phyloP scores from a whole-genome alignment of 2,888 invertebrate species.

The Urechis unicinctus region DNA sequence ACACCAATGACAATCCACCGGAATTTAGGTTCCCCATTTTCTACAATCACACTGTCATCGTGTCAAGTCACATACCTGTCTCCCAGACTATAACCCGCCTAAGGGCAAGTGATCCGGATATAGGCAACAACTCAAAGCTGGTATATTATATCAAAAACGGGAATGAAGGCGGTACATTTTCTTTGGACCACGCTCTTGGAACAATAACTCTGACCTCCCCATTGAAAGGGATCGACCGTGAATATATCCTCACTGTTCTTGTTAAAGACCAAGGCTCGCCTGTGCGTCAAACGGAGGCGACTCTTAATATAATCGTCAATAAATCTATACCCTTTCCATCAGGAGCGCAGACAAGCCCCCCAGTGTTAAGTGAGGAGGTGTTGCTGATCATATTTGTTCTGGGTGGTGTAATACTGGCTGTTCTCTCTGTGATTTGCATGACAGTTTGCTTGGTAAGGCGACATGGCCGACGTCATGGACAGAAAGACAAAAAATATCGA shows the following conservation, averaged over 20 bases:
- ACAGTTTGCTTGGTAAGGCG: no score
- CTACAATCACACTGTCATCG: conserved; percentile 18
- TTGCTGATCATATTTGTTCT: no score
- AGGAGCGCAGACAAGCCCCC: no score
- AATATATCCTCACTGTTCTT: neutral
- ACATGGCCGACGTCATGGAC: no score
- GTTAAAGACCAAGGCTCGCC: conserved; percentile 2
- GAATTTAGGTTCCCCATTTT: conserved; percentile 14
- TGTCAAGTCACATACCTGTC: conserved; percentile 22
- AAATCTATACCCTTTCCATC: neutral
- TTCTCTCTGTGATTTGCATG: no score
- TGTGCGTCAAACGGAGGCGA: neutral
- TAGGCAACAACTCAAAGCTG: conserved; percentile 18
- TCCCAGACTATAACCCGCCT: conserved; percentile 23
- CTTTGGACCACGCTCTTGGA: neutral
- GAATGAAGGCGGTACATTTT: neutral
- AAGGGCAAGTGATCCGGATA: conserved; percentile 27
- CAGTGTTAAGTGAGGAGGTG: no score
- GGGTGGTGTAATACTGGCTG: no score
- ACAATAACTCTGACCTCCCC: neutral
- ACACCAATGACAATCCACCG: conserved; percentile 31
- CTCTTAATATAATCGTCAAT: neutral
- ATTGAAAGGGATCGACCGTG: neutral
- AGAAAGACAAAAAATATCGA: no score
- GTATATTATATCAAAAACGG: neutral